phyloP scores from a whole-genome alignment of 2,113 vertebrate genomes.

The Lamprotornis superbus region DNA sequence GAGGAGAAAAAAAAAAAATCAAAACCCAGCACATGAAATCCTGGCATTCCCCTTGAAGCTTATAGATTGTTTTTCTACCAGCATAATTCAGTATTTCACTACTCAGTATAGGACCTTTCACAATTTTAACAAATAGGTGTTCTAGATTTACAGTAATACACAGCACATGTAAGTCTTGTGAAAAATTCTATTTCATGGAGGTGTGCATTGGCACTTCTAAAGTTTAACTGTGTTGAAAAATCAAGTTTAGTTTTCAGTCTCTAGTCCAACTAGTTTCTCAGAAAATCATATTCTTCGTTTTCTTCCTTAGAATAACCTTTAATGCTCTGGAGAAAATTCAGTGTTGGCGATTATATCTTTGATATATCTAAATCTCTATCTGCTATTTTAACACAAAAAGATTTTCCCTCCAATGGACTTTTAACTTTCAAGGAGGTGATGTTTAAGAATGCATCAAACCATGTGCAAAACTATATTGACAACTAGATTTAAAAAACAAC shows the following conservation, averaged over 20 bases:
- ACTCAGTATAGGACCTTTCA: background rate
- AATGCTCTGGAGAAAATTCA: background rate
- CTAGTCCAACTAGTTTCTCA: background rate
- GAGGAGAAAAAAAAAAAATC: accelerated
- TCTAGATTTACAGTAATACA: background rate
- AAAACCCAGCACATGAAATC: background rate
- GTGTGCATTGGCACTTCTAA: background rate
- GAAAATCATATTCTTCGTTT: background rate
- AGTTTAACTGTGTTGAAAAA: background rate
- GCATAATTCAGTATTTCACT: background rate
- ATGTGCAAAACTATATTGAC: background rate
- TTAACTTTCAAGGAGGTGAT: background rate
- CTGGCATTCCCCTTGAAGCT: background rate
- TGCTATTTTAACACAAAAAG: background rate
- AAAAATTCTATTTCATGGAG: background rate
- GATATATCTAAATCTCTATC: background rate
- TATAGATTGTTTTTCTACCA: background rate
- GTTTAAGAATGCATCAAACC: background rate
- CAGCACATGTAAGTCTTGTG: background rate
- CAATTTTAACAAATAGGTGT: background rate
- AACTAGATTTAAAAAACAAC: background rate
- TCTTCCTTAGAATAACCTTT: background rate
- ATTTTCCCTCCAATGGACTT: background rate
- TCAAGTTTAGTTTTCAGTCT: background rate
- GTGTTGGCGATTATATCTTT: background rate